Percentiles rank a stretch among this genome's conserved stretches.
Conservation (phyloP, 2,797 vertebrate genomes). For the Phoxinus dragarum region DNA sequence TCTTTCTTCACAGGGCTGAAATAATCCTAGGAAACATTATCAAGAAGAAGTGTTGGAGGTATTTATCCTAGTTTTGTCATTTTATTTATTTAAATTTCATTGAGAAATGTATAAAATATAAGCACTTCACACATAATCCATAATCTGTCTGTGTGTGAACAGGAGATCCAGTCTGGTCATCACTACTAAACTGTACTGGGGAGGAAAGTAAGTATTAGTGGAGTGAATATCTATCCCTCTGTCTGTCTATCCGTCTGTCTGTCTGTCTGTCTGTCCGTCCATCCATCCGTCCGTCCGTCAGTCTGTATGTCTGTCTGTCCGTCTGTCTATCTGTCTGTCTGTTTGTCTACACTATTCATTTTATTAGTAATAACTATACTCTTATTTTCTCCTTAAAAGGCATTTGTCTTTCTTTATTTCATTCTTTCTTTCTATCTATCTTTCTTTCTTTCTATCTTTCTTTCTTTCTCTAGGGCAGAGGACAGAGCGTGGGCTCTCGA, state of each 20-base stretch:
- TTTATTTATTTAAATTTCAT: neutral
- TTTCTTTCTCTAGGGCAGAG: slow-evolving; percentile 85
- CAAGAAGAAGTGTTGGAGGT: slow-evolving; percentile 99
- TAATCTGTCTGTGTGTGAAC: slow-evolving; percentile 46
- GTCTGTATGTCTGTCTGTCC: neutral
- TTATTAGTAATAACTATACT: neutral
- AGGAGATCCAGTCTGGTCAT: slow-evolving; percentile 98
- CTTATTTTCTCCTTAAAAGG: neutral
- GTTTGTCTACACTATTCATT: neutral
- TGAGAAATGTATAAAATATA: neutral
- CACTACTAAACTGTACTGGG: slow-evolving; percentile 99
- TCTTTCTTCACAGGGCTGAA: slow-evolving; percentile 84
- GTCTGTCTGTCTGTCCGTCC: neutral
- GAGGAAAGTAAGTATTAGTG: slow-evolving; percentile 97
- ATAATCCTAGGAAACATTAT: slow-evolving; percentile 97
- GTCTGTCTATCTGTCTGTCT: neutral
- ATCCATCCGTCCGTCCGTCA: too few species aligned
- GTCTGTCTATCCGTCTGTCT: neutral
- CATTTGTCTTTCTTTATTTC: slow-evolving; percentile 3
- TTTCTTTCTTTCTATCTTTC: neutral
- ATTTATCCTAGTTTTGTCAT: slow-evolving; percentile 49
- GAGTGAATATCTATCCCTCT: neutral
- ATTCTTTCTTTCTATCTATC: neutral
- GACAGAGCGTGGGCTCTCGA: slow-evolving; percentile 95
- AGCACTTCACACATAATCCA: neutral